phyloP scores from a whole-genome alignment of 2,113 vertebrate species.

The Oryzias celebensis region DNA sequence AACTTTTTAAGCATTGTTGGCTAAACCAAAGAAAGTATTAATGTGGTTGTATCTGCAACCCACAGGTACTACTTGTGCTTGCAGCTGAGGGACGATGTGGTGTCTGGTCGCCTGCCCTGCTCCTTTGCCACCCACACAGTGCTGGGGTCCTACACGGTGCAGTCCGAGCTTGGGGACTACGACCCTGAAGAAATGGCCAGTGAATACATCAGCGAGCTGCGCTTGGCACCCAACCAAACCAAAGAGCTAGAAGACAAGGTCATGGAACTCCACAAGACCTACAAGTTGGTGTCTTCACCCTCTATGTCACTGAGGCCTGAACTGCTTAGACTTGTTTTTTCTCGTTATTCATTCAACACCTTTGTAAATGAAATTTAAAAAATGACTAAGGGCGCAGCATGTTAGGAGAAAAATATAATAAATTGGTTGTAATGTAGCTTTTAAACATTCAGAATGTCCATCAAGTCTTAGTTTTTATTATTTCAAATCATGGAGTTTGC shows the following conservation, averaged over 20 bases:
- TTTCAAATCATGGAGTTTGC: too few relatives aligned
- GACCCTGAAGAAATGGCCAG: constrained; percentile 87
- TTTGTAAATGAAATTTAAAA: neutral
- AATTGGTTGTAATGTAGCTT: too few relatives aligned
- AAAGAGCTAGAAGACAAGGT: constrained; percentile 96
- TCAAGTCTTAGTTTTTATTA: too few relatives aligned
- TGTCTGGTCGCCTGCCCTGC: constrained; percentile 92
- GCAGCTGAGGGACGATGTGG: constrained; percentile 92
- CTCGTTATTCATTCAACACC: neutral
- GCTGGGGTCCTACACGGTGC: constrained; percentile 91
- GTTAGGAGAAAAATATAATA: too few relatives aligned
- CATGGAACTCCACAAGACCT: constrained; percentile 93
- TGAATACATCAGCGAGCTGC: constrained; percentile 90
- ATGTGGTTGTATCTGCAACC: neutral
- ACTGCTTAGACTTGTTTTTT: too few relatives aligned
- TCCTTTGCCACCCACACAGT: constrained; percentile 92
- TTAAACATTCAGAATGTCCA: too few relatives aligned
- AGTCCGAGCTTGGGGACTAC: constrained; percentile 94
- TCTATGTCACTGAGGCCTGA: neutral
- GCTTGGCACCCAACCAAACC: constrained; percentile 92
- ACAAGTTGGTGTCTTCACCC: constrained; percentile 80
- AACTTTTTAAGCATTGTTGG: too few relatives aligned
- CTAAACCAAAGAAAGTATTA: neutral
- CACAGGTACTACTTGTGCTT: constrained; percentile 95
- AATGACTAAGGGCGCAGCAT: too few relatives aligned